These are phyloP conservation scores for Cryptoleucopteryx plumbea DNA, from an alignment of 2,113 vertebrate species.

Conservation along the genomic window DNA sequence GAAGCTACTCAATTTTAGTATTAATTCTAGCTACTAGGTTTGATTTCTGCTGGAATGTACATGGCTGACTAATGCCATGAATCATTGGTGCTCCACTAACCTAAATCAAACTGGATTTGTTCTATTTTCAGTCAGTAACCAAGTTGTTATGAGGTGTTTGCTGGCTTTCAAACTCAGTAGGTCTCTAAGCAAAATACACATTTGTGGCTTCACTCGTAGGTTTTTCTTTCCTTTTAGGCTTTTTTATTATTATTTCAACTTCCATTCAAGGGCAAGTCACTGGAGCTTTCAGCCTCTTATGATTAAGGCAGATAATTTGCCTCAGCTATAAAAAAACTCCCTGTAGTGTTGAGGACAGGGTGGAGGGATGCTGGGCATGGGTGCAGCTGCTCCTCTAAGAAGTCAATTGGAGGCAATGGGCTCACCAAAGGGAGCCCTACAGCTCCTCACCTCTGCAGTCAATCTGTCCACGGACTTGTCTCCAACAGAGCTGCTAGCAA, in stretches of 20 bases:
- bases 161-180: not conserved
- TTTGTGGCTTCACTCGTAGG: not conserved
- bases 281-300: not conserved
- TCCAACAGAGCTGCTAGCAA: not conserved
- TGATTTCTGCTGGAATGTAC: not conserved
- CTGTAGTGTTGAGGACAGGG: not conserved
- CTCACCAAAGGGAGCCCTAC: not conserved
- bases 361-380: not conserved
- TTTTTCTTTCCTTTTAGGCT: not conserved
- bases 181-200: not conserved
- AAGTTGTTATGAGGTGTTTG: not conserved
- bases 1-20: not conserved
- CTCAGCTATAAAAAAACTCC: not conserved
- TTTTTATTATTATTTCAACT: not conserved
- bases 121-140: not conserved
- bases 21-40: not conserved
- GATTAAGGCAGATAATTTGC: not conserved
- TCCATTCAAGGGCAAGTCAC: not conserved
- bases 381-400: not conserved
- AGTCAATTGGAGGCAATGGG: not conserved
- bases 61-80: conserved; percentile 2
- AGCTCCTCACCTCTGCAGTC: not conserved
- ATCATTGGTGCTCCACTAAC: conserved; percentile 9
- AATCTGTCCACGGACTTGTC: not conserved
- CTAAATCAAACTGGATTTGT: not conserved